Base-by-base conservation (phyloP, 2,888 invertebrate species). In the Epistrophe eligans region DNA sequence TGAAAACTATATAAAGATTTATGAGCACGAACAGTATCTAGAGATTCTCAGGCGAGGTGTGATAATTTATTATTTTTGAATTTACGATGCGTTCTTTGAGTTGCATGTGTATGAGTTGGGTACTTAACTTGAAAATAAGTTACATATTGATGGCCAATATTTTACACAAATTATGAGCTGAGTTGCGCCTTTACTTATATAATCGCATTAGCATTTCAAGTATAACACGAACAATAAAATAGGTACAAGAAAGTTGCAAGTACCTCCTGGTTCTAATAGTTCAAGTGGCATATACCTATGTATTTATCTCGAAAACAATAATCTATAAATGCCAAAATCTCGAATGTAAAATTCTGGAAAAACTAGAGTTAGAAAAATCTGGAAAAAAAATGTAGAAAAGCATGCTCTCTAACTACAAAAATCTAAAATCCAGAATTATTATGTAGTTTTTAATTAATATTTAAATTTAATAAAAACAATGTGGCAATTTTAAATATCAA, bases 1-100 rank as follows among this genome's bases (percentile, higher is more conserved):
- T 57, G 64, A 48, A 72, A 50, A 70, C 38, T 52, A 58, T 72
- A 8, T 3, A 77, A 71, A 64, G 82, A 82, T 82, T 82, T 82
- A 77, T 64, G 71, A 19, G 62, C 70, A 81, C 76, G 81, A 74
- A 62, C 19, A 35, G 55, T 70, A 64, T 17, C 45, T 45, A 17
- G 48, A 35, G 32, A 50, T 17, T 60, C 71, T 66, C 3, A 58
- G 72, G 64, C 72, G 66, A 77, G 81, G 81, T 77, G 64, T 76
- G 57, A 71, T 77, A 77, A 77, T 76, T 77, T 77, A 77, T 81
- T 35, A 40, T 52, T 67, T 15, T 32, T 72, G 45, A 35, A 64
- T 57, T 72, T 24, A 79, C 55, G 40, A 73, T 50, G 19, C 19
- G 19, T 50, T 57, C 57, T 57, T 40, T 24, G 13, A 13, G 38